These are phyloP conservation scores for Elanus axillaris DNA, from an alignment of 2,113 vertebrate genomes.

Conservation along the genomic window DNA sequence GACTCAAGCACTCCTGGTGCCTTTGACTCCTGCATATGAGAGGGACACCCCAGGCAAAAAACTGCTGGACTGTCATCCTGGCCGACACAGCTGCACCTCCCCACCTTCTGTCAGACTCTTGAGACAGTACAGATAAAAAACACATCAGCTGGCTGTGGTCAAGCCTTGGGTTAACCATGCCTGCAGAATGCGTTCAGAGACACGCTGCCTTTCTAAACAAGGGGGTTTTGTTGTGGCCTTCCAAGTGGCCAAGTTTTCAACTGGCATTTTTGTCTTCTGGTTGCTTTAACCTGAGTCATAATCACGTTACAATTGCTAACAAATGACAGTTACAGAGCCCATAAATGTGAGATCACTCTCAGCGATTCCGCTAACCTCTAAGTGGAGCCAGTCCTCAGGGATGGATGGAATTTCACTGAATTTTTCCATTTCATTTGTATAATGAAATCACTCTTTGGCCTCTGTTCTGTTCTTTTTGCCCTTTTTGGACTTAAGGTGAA, in stretches of 20 bases:
- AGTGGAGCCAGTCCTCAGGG: slow-evolving; percentile 51
- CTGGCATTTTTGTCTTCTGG: neutral
- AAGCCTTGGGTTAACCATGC: neutral
- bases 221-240: neutral
- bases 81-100: neutral
- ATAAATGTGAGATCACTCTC: slow-evolving; percentile 21
- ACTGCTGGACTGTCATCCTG: neutral
- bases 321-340: neutral
- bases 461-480: neutral
- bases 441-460: slow-evolving; percentile 58
- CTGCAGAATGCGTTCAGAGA: neutral
- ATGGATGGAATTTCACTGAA: slow-evolving; percentile 49
- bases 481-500: slow-evolving; percentile 29
- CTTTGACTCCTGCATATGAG: neutral
- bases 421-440: slow-evolving; percentile 54
- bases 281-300: slow-evolving; percentile 22
- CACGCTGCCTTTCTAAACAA: neutral
- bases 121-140: neutral
- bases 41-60: neutral
- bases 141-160: neutral
- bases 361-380: slow-evolving; percentile 33
- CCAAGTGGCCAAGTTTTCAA: neutral
- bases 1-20: neutral
- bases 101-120: neutral
- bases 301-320: neutral